Evolutionary conservation across 2,797 vertebrate genomes (phyloP), one percentile per base, ranked within the genome.

Genomic region (Clarias laeviceps): DNA sequence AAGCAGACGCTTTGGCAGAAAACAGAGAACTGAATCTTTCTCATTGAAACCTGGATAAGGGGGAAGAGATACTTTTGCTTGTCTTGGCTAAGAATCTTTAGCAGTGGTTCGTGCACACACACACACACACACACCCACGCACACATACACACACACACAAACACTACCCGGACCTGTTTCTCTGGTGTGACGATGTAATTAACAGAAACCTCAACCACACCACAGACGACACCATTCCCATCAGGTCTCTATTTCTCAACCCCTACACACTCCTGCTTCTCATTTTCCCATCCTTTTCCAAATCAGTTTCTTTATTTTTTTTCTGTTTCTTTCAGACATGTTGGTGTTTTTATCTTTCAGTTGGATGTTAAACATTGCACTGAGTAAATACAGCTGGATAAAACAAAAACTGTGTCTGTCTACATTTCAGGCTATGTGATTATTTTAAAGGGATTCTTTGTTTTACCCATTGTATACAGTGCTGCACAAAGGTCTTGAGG

Each of bases 111-210:
- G 5, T 54, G 32, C 17, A 9, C 18, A 4, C 12, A 40, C 68
- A 76, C 24, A 8, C 24, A 54, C 37, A 50, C 34, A 45, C 7
- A 45, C 34, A 37, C 9, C 40, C 29, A 70, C 50, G 69, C 50
- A 73, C 24, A 24, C 17, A 65, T 91, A 74, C 45, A 77, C 56
- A 34, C 56, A 64, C 69, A 74, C 34, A 83, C 69, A 84, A 45
- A 40, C 24, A 66, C 91, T 90, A 82, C 82, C 59, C 89, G 89
- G 93, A 95, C 95, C 91, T 83, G 95, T 94, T 88, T 1, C 89
- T 92, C 94, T 87, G 90, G 94, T 94, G 89, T 83, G 88, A 74
- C 20, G 62, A 17, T 27, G 59, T 66, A 62, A 81, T 2, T 40
- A 17, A 14, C 74, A 85, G 54, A 87, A 87, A 80, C 62, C 27